Evolutionary conservation across 2,888 invertebrate genomes (phyloP).

Genomic region (Scotopteryx bipunctaria): DNA sequence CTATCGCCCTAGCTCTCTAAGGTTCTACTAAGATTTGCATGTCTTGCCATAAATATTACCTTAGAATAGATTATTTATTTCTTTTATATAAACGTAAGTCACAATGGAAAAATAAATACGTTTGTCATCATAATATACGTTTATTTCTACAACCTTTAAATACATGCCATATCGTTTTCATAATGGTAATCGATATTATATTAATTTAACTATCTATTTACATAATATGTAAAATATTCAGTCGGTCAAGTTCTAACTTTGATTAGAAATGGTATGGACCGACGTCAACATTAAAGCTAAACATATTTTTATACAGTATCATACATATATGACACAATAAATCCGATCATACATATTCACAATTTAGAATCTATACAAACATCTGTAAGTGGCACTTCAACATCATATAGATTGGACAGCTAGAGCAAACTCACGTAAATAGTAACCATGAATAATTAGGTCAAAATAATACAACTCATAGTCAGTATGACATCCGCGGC

Average conservation of each 20-base stretch:
- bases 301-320: slow-evolving; percentile 42
- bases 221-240: slow-evolving; percentile 48
- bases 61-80: slow-evolving; percentile 30
- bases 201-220: slow-evolving; percentile 52
- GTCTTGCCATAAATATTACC: slow-evolving; percentile 36
- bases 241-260: slow-evolving; percentile 44
- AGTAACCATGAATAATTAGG: slow-evolving; percentile 26
- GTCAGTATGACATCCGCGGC: slow-evolving; percentile 22
- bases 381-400: slow-evolving; percentile 11
- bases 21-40: slow-evolving; percentile 55
- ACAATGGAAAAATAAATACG: slow-evolving; percentile 23
- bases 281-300: slow-evolving; percentile 27
- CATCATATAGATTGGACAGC: slow-evolving; percentile 9
- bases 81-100: neutral
- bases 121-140: slow-evolving; percentile 48
- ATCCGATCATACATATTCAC: slow-evolving; percentile 27
- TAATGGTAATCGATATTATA: slow-evolving; percentile 49
- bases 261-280: slow-evolving; percentile 40
- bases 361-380: slow-evolving; percentile 25
- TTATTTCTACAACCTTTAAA: slow-evolving; percentile 61
- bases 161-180: slow-evolving; percentile 56
- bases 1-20: slow-evolving; percentile 68
- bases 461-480: slow-evolving; percentile 27
- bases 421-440: slow-evolving; percentile 23
- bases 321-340: slow-evolving; percentile 42